Evolutionary conservation across 2,113 vertebrate genomes (phyloP).

Genomic region (Tetraodon nigroviridis): DNA sequence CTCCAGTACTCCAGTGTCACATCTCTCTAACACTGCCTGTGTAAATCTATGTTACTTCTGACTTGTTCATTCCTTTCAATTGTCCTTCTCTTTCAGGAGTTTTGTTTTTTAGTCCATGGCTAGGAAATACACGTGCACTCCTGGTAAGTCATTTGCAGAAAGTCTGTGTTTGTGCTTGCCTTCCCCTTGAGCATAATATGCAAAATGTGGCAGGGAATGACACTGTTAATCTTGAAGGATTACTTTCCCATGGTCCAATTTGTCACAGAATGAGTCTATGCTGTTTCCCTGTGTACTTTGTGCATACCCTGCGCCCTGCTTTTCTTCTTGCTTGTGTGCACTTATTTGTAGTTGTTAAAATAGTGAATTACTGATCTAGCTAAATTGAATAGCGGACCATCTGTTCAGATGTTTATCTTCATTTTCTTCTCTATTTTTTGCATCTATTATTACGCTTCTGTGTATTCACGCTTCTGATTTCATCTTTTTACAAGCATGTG

Average conservation of each 20-base stretch:
- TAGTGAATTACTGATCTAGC: conserved; percentile 50
- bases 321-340: conserved; percentile 24
- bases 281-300: conserved; percentile 44
- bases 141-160: conserved; percentile 49
- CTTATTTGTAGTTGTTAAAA: conserved; percentile 52
- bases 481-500: conserved; percentile 36
- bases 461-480: conserved; percentile 48
- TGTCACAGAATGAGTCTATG: conserved; percentile 55
- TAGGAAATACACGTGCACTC: conserved; percentile 33
- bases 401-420: conserved; percentile 58
- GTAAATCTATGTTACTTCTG: conserved; percentile 4
- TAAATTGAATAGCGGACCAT: conserved; percentile 58
- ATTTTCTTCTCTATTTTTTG: conserved; percentile 17
- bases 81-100: conserved; percentile 6
- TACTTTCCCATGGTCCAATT: conserved; percentile 62
- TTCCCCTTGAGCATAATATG: conserved; percentile 56
- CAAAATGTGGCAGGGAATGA: conserved; percentile 59
- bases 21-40: too few species aligned
- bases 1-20: too few species aligned
- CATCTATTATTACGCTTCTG: conserved; percentile 39
- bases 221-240: conserved; percentile 69
- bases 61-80: conserved; percentile 28
- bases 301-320: conserved; percentile 23
- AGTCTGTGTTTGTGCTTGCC: conserved; percentile 41
- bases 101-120: conserved; percentile 29